Conservation (phyloP, 2,797 vertebrate species). For the Megaceryle alcyon region DNA sequence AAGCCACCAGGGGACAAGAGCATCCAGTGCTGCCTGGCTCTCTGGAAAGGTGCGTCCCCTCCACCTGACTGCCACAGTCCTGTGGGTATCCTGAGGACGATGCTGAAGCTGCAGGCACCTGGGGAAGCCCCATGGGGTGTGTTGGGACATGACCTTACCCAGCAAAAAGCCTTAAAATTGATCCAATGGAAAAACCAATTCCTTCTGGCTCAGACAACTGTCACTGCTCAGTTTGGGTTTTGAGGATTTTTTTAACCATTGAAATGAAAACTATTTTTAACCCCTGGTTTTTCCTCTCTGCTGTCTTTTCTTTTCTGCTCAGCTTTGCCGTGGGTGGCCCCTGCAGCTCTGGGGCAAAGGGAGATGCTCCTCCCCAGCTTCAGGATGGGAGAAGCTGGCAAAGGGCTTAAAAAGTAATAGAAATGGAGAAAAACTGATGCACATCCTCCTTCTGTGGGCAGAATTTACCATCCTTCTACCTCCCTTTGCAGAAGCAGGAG, state of each 20-base stretch:
- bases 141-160: background rate
- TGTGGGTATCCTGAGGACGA: accelerated
- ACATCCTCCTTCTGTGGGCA: background rate
- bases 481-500: background rate
- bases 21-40: background rate
- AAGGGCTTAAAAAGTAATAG: background rate
- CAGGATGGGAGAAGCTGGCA: background rate
- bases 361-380: background rate
- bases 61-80: background rate
- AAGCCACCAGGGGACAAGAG: background rate
- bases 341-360: accelerated
- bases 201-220: background rate
- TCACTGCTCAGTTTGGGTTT: background rate
- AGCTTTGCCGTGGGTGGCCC: background rate
- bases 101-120: background rate
- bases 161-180: background rate
- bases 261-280: background rate
- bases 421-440: background rate
- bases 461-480: background rate
- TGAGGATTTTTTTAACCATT: background rate
- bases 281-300: background rate
- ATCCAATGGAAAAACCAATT: background rate
- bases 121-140: accelerated
- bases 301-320: background rate
- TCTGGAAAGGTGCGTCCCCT: accelerated